A percentile compares a stretch with the other conserved stretches of the same genome.
Evolutionary conservation across 1,140 invertebrate genomes (phyloP).

Genomic region (Heliconius hewitsoni): DNA sequence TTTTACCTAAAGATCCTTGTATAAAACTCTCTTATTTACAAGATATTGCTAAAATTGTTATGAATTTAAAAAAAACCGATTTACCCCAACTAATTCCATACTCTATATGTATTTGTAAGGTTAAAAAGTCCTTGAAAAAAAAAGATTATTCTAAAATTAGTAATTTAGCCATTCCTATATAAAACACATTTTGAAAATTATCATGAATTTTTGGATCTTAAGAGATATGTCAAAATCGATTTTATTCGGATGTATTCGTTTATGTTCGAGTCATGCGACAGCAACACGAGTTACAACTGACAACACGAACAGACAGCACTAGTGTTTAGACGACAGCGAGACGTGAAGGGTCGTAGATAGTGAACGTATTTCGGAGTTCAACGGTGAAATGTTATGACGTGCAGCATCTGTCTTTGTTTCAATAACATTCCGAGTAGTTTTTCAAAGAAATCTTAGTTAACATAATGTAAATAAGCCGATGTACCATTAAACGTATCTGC

Average conservation of each 20-base stretch:
- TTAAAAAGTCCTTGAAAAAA: constrained; percentile 23
- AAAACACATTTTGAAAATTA: neutral
- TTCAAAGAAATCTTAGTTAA: constrained; percentile 50
- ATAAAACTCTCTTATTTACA: constrained; percentile 62
- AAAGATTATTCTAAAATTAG: neutral
- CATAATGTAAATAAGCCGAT: constrained; percentile 68
- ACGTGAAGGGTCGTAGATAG: constrained; percentile 42
- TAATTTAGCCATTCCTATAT: neutral
- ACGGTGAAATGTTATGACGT: constrained; percentile 78
- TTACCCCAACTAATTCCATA: constrained; percentile 53
- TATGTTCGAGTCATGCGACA: neutral
- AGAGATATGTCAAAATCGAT: neutral
- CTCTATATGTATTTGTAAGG: constrained; percentile 42
- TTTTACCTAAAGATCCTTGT: constrained; percentile 61
- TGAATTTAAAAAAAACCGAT: constrained; percentile 52
- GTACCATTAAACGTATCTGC: constrained; percentile 43
- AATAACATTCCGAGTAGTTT: constrained; percentile 62
- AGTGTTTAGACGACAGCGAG: constrained; percentile 45
- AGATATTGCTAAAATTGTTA: constrained; percentile 56
- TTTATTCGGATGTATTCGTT: neutral
- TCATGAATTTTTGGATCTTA: neutral
- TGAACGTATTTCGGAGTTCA: constrained; percentile 56
- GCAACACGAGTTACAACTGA: constrained; percentile 4
- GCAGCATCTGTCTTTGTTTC: constrained; percentile 77
- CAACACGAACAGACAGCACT: constrained; percentile 40